A percentile compares a stretch with the other conserved stretches of the same genome.
phyloP scores from a whole-genome alignment of 2,797 vertebrate species.

The Darevskia mixta region DNA sequence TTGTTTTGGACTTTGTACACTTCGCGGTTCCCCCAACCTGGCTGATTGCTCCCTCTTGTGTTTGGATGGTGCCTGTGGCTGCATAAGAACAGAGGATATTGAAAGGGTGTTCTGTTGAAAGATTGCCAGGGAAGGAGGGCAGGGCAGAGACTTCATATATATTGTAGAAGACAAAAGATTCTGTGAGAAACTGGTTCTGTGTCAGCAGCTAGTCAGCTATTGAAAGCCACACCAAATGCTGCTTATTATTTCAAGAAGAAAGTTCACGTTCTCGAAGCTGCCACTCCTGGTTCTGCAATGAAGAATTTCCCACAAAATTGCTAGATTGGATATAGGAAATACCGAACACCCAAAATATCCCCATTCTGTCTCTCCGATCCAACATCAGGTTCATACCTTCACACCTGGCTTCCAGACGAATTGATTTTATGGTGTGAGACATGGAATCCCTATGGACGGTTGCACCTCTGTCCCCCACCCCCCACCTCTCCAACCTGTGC shows the following conservation, averaged over 20 bases:
- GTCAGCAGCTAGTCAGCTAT: not conserved
- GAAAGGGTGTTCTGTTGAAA: not conserved
- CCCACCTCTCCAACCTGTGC: too few species aligned
- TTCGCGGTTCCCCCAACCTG: too few species aligned
- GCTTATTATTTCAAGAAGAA: rapidly evolving
- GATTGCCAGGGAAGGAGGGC: not conserved
- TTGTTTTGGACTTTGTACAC: too few species aligned
- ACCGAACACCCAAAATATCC: too few species aligned
- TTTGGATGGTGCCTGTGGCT: too few species aligned
- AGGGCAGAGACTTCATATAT: not conserved
- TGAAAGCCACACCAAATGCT: rapidly evolving
- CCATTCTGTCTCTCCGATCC: too few species aligned
- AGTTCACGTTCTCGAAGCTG: not conserved
- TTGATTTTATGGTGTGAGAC: too few species aligned
- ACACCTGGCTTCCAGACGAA: too few species aligned
- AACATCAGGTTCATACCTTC: too few species aligned
- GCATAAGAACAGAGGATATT: not conserved
- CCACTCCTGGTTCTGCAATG: not conserved
- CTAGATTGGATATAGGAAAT: not conserved
- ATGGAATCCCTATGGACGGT: too few species aligned
- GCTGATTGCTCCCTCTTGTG: too few species aligned
- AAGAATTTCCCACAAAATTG: not conserved
- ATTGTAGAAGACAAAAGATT: rapidly evolving
- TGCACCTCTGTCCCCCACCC: too few species aligned
- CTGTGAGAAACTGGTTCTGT: not conserved